These are phyloP conservation scores for Leptoteleia sp. DNA, from an alignment of 1,140 invertebrate species.

Conservation along the genomic window DNA sequence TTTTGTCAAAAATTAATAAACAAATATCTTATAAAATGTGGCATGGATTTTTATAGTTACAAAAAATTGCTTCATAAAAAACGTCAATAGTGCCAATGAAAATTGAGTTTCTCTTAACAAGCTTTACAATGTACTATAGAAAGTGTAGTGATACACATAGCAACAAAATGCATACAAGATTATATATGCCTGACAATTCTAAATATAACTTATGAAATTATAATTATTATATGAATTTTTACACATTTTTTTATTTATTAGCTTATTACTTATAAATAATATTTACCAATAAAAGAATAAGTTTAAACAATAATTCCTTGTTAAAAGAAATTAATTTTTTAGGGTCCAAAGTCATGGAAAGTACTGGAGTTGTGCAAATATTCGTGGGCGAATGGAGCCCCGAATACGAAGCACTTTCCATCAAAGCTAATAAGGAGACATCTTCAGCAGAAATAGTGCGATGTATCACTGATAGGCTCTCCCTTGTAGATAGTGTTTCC, in stretches of 20 bases:
- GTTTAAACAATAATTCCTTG: too few species aligned
- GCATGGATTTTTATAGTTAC: too few species aligned
- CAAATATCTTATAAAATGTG: too few species aligned
- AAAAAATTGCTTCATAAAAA: too few species aligned
- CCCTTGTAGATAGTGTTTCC: slow-evolving; percentile 85
- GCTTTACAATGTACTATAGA: slow-evolving; percentile 3
- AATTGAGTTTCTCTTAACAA: slow-evolving; percentile 11
- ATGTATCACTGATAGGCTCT: slow-evolving; percentile 90
- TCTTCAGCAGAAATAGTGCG: slow-evolving; percentile 93
- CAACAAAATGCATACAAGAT: not conserved
- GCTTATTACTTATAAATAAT: too few species aligned
- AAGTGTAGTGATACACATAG: not conserved
- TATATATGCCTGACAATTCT: not conserved
- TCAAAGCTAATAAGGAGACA: slow-evolving; percentile 95
- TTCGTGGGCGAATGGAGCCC: slow-evolving; percentile 94
- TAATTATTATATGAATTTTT: too few species aligned
- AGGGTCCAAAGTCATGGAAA: slow-evolving; percentile 80
- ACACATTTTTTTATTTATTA: too few species aligned
- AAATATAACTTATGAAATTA: not conserved
- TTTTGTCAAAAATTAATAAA: too few species aligned
- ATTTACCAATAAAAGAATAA: too few species aligned
- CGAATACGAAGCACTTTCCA: slow-evolving; percentile 93
- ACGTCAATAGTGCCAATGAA: slow-evolving; percentile 11
- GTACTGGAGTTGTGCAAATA: slow-evolving; percentile 85
- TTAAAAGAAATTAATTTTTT: slow-evolving; percentile 18